phyloP scores from a whole-genome alignment of 2,888 invertebrate genomes.

The Salpingus planirostris region DNA sequence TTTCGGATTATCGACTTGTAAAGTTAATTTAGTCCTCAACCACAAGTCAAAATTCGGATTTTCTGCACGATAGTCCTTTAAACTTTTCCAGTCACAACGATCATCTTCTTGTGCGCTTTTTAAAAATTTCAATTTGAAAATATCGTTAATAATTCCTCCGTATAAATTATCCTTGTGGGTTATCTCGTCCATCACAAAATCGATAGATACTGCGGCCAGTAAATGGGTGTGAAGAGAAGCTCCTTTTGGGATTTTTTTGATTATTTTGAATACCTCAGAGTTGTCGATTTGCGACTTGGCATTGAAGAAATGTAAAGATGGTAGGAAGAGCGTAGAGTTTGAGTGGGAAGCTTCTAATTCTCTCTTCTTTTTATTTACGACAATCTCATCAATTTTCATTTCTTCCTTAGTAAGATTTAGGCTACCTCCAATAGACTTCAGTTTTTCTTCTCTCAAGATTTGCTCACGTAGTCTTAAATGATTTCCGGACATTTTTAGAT shows the following conservation, averaged over 20 bases:
- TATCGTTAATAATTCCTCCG: slow-evolving; percentile 33
- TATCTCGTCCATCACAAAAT: slow-evolving; percentile 51
- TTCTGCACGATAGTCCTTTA: slow-evolving; percentile 20
- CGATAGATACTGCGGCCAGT: slow-evolving; percentile 52
- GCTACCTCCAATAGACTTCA: too few relatives aligned
- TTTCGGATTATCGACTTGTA: slow-evolving; percentile 30
- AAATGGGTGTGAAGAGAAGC: slow-evolving; percentile 63
- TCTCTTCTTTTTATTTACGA: slow-evolving; percentile 26
- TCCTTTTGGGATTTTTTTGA: slow-evolving; percentile 67
- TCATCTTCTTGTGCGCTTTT: slow-evolving; percentile 23
- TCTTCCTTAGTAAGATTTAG: slow-evolving; percentile 25
- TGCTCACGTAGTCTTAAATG: too few relatives aligned
- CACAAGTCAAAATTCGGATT: slow-evolving; percentile 43
- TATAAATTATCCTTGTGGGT: slow-evolving; percentile 56
- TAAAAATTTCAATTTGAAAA: slow-evolving; percentile 35
- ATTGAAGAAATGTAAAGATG: slow-evolving; percentile 57
- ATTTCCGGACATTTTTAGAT: too few relatives aligned
- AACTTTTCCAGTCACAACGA: slow-evolving; percentile 20
- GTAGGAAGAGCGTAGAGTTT: slow-evolving; percentile 44
- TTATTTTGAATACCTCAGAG: slow-evolving; percentile 58
- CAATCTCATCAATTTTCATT: slow-evolving; percentile 24
- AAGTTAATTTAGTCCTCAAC: slow-evolving; percentile 50
- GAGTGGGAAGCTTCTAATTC: slow-evolving; percentile 29
- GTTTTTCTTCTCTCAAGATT: too few relatives aligned
- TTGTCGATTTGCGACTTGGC: slow-evolving; percentile 49